phyloP scores from a whole-genome alignment of 2,113 vertebrate genomes.

The Eulemur macaco region DNA sequence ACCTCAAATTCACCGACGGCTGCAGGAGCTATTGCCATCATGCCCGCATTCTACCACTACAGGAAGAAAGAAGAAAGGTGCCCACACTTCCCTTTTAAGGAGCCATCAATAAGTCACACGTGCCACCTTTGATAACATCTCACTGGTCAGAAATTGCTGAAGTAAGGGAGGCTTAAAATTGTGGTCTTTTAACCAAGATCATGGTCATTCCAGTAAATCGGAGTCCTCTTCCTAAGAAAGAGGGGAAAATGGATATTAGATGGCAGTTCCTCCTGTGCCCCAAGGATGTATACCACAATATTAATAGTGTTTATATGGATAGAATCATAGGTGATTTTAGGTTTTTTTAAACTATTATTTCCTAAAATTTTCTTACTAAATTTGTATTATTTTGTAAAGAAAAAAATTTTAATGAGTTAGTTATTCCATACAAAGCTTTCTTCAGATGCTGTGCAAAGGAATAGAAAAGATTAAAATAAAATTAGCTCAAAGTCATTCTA shows the following conservation, averaged over 20 bases:
- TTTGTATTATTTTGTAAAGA: not conserved
- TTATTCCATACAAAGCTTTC: constrained; percentile 14
- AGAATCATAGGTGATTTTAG: not conserved
- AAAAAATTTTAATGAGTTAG: not conserved
- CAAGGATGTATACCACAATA: not conserved
- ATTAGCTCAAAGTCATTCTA: not conserved
- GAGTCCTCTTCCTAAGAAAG: not conserved
- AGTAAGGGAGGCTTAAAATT: not conserved
- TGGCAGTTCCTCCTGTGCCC: not conserved
- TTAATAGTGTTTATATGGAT: not conserved
- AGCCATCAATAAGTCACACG: not conserved
- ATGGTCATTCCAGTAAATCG: not conserved
- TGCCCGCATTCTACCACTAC: not conserved
- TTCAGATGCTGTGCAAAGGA: not conserved
- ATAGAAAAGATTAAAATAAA: constrained; percentile 15
- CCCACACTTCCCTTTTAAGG: not conserved
- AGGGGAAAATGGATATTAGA: not conserved
- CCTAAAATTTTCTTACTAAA: constrained; percentile 36
- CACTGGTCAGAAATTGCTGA: not conserved
- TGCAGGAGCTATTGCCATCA: not conserved
- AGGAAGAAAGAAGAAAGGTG: not conserved
- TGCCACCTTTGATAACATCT: not conserved
- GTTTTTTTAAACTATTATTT: not conserved
- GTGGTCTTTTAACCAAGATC: not conserved
- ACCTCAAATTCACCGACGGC: not conserved